Conservation (phyloP, 2,113 vertebrate species). For the Zosterops lateralis region DNA sequence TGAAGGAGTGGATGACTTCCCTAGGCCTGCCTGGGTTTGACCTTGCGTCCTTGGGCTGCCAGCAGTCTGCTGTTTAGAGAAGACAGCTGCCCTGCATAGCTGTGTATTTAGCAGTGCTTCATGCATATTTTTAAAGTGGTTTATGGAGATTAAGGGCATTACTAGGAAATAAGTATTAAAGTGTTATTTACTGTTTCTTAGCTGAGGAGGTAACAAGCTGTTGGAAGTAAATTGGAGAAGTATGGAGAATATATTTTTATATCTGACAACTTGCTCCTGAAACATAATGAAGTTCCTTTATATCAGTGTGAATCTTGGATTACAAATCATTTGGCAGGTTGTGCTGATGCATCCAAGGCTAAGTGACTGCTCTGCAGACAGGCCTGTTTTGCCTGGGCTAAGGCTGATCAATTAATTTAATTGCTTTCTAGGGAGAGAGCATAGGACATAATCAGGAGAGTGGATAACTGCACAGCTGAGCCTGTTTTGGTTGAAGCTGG, state of each 20-base stretch:
- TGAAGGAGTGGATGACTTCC: neutral
- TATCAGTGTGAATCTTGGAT: neutral
- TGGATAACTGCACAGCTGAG: fast-evolving
- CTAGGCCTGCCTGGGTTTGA: neutral
- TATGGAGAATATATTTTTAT: neutral
- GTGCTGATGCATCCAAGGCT: neutral
- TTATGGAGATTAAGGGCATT: neutral
- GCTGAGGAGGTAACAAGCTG: neutral
- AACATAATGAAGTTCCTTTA: fast-evolving
- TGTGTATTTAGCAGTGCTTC: neutral
- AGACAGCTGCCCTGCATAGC: fast-evolving
- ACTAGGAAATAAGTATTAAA: neutral
- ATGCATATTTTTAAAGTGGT: fast-evolving
- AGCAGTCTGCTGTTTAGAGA: neutral
- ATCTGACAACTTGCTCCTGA: fast-evolving
- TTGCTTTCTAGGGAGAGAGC: neutral
- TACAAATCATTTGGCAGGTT: neutral
- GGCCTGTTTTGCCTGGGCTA: neutral
- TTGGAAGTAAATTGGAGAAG: neutral
- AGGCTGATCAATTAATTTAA: neutral
- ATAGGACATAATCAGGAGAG: neutral
- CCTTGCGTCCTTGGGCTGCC: slow-evolving; percentile 29
- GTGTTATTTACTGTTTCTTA: neutral
- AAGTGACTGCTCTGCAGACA: neutral
- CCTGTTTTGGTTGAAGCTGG: neutral